phyloP scores from a whole-genome alignment of 1,140 invertebrate genomes.

The Drosophila sechellia region DNA sequence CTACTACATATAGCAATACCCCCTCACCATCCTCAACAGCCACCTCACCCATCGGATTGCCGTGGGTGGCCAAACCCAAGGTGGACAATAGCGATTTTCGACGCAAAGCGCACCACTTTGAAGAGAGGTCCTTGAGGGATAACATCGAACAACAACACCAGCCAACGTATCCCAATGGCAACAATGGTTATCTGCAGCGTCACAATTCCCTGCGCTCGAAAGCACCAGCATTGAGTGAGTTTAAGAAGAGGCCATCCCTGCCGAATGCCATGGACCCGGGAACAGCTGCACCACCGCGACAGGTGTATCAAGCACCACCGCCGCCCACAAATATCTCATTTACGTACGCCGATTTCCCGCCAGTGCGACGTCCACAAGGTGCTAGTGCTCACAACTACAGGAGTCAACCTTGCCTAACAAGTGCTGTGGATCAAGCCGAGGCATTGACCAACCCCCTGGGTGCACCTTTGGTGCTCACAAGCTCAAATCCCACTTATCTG shows the following conservation, averaged over 20 bases:
- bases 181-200: conserved; percentile 55
- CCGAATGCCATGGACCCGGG: conserved; percentile 77
- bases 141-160: conserved; percentile 54
- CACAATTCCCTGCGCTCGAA: conserved; percentile 75
- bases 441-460: conserved; percentile 74
- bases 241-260: conserved; percentile 76
- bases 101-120: conserved; percentile 74
- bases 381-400: conserved; percentile 57
- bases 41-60: conserved; percentile 73
- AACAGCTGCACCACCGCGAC: conserved; percentile 8
- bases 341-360: conserved; percentile 63
- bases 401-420: conserved; percentile 75
- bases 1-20: conserved; percentile 52
- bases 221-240: conserved; percentile 53
- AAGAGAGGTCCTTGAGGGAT: conserved; percentile 70
- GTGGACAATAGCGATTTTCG: conserved; percentile 78
- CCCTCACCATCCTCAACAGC: conserved; percentile 68
- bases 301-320: conserved; percentile 39
- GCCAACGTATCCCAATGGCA: conserved; percentile 7
- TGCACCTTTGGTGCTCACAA: conserved; percentile 73
- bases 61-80: conserved; percentile 77
- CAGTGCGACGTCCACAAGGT: conserved; percentile 10
- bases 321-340: conserved; percentile 80
- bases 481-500: conserved; percentile 64
- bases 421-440: conserved; percentile 51